Evolutionary conservation across 2,888 invertebrate species (phyloP).

Genomic region (Heteromyza rotundicornis): DNA sequence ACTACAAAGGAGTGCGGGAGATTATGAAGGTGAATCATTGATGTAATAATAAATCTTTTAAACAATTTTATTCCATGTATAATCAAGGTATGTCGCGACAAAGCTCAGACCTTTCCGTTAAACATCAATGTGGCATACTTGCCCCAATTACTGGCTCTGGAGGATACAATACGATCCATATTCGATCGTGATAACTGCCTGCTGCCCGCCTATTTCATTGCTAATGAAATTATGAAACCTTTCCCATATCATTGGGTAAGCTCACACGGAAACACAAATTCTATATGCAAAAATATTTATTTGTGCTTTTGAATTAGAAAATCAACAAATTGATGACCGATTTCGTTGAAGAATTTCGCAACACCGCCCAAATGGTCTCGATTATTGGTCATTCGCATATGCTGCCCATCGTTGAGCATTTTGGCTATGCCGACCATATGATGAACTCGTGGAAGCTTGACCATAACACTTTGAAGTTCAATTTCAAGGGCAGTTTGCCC

Average conservation of each 20-base stretch:
- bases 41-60: too few species aligned
- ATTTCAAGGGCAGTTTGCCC: conserved; percentile 76
- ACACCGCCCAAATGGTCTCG: conserved; percentile 95
- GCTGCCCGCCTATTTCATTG: conserved; percentile 92
- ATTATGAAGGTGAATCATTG: conserved; percentile 92
- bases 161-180: conserved; percentile 84
- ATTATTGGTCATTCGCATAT: conserved; percentile 89
- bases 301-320: conserved; percentile 65
- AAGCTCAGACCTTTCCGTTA: conserved; percentile 81
- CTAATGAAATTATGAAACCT: conserved; percentile 89
- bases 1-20: conserved; percentile 93
- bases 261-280: conserved; percentile 20
- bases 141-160: conserved; percentile 81
- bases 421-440: conserved; percentile 86
- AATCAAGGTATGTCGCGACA: conserved; percentile 87
- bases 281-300: not conserved
- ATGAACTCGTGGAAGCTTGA: conserved; percentile 94
- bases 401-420: conserved; percentile 93
- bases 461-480: conserved; percentile 75
- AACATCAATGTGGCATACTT: conserved; percentile 80
- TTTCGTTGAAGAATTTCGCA: conserved; percentile 91
- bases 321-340: conserved; percentile 83
- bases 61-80: too few species aligned
- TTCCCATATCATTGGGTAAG: conserved; percentile 82
- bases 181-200: conserved; percentile 92